Percentiles rank a stretch among this genome's conserved stretches.
Evolutionary conservation across 2,113 vertebrate genomes (phyloP).

Genomic region (Dasyprocta punctata): DNA sequence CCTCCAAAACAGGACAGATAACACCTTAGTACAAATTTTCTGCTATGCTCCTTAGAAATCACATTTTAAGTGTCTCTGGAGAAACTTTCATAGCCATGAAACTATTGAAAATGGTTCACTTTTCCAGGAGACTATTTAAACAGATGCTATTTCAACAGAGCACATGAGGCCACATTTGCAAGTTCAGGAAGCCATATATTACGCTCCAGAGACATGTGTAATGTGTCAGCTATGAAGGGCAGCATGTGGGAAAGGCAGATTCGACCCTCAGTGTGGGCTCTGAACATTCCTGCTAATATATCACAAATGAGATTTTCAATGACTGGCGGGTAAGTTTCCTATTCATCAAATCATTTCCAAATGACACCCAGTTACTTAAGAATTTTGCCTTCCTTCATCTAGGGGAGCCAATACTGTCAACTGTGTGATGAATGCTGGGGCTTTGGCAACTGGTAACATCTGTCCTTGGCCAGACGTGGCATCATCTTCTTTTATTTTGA

Average conservation of each 20-base stretch:
- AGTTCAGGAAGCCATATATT: slow-evolving; percentile 78
- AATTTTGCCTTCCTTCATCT: background rate
- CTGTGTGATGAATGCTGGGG: background rate
- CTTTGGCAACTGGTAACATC: slow-evolving; percentile 49
- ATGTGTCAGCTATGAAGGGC: slow-evolving; percentile 78
- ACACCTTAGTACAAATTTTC: slow-evolving; percentile 5
- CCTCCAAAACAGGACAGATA: background rate
- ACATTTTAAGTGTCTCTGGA: slow-evolving; percentile 57
- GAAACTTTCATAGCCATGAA: slow-evolving; percentile 54
- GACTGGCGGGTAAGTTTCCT: slow-evolving; percentile 49
- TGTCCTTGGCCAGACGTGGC: slow-evolving; percentile 70
- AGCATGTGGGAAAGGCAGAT: slow-evolving; percentile 68
- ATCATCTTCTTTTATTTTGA: slow-evolving; percentile 66
- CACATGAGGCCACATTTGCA: slow-evolving; percentile 49
- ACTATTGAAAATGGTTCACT: slow-evolving; percentile 42
- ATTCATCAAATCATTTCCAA: slow-evolving; percentile 73
- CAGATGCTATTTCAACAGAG: slow-evolving; percentile 74
- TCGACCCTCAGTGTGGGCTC: slow-evolving; percentile 59
- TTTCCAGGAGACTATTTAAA: slow-evolving; percentile 77
- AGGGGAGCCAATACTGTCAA: slow-evolving; percentile 55
- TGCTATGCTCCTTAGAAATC: background rate
- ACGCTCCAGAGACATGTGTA: slow-evolving; percentile 75
- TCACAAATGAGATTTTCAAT: slow-evolving; percentile 67
- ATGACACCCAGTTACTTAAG: slow-evolving; percentile 63
- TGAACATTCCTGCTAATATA: slow-evolving; percentile 64